Base-by-base conservation (phyloP, 1,140 invertebrate species). In the Antheraea pernyi region DNA sequence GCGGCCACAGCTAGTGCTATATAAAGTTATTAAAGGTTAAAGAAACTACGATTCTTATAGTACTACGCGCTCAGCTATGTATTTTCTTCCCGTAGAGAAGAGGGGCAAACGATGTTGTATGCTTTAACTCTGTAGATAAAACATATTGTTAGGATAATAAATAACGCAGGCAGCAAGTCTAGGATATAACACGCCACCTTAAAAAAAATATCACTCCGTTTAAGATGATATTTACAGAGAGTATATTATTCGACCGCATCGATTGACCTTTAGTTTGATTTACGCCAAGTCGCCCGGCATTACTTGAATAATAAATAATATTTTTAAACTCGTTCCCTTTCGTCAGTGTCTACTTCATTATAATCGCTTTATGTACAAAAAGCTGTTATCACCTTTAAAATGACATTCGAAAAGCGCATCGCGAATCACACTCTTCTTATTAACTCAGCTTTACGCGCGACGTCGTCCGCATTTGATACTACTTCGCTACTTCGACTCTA, bases 231-330 rank as follows among this genome's bases (percentile, higher is more conserved):
- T 53, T 53, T 53, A 7, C 11, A 53, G 46, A n/a, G 16, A 53
- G 1, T 63, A 59, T 69, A 10, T 48, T 59, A 69, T 53, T 59
- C 61, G 18, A 19, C 46, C 60, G 60, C 67, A 64, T 59, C 53
- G 22, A 11, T 16, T 61, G 65, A 71, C 70, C 70, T 71, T 71
- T 71, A 16, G 19, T 59, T 19, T 71, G 70, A 71, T 68, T 71
- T 71, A 71, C 67, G 59, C 46, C 11, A 36, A 71, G 60, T 68
- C 70, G 13, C 59, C 19, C 48, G 70, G 36, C 70, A 71, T 71
- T 71, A 67, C 60, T 36, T 37, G 36, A 48, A 13, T 61, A 65
- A 71, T 71, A 71, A 71, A 71, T 71, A 68, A 71, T 71, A 71
- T 53, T 68, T 61, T 30, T 30, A 30, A 61, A 22, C 19, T 22